These are phyloP conservation scores for Hydrophis major DNA, from an alignment of 2,797 vertebrate species.

Conservation along the genomic window DNA sequence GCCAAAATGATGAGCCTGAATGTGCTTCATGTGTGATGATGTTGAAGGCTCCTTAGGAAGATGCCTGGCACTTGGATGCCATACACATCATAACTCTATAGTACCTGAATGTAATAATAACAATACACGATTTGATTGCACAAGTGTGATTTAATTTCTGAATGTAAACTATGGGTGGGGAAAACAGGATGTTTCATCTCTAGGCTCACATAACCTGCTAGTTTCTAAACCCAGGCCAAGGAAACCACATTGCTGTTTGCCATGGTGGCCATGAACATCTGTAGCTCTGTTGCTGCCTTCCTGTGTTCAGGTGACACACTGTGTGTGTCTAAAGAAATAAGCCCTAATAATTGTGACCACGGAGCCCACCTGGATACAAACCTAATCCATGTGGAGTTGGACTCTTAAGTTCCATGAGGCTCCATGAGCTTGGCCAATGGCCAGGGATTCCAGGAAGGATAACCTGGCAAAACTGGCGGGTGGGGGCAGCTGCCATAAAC, in stretches of 20 bases:
- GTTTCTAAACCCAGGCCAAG: not conserved
- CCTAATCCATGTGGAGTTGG: not conserved
- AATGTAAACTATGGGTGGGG: not conserved
- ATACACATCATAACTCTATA: not conserved
- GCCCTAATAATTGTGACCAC: not conserved
- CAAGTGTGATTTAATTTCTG: not conserved
- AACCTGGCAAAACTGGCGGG: not conserved
- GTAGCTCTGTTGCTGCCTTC: not conserved
- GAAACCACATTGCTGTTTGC: not conserved
- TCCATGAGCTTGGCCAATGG: not conserved
- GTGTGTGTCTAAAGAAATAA: not conserved
- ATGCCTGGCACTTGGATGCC: not conserved
- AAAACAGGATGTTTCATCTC: not conserved
- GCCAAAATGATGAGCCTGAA: not conserved
- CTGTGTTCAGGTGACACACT: not conserved
- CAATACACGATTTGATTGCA: not conserved
- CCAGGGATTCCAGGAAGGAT: not conserved
- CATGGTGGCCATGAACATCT: accelerated
- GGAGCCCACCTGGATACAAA: not conserved
- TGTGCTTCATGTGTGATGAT: not conserved
- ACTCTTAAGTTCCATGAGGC: not conserved
- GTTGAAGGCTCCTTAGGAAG: not conserved
- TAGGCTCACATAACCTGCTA: not conserved
- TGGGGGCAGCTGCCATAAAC: not conserved
- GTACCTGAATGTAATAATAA: not conserved